These are phyloP conservation scores for Strongylocentrotus purpuratus DNA, from an alignment of 35 echinoderm and acorn worm species.

Conservation along the genomic window DNA sequence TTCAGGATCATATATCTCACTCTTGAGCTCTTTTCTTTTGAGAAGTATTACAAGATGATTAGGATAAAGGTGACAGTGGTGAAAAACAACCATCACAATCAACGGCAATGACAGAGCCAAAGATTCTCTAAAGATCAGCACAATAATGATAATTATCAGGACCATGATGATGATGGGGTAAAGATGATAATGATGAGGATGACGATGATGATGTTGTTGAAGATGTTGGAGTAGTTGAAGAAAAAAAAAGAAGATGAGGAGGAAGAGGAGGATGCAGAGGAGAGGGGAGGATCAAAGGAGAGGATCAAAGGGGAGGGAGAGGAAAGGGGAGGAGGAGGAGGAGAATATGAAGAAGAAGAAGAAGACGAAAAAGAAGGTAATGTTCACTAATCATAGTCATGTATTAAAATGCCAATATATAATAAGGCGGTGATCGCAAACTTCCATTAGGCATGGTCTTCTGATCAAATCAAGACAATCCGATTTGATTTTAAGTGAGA, in stretches of 20 bases:
- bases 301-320: not conserved
- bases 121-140: not conserved
- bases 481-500: not conserved
- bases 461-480: not conserved
- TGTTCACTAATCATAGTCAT: not conserved
- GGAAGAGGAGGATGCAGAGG: not conserved
- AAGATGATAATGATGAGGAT: constrained; percentile 6
- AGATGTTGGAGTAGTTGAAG: not conserved
- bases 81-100: too few relatives aligned
- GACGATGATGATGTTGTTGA: not conserved
- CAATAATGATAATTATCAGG: not conserved
- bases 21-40: too few relatives aligned
- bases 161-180: not conserved
- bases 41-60: not conserved
- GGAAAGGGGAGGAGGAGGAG: not conserved
- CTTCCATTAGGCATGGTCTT: not conserved
- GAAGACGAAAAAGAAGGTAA: not conserved
- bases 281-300: not conserved
- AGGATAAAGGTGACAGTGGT: not conserved
- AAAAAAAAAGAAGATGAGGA: not conserved
- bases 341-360: not conserved
- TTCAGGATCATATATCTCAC: too few relatives aligned
- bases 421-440: not conserved
- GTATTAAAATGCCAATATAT: not conserved
- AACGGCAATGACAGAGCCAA: too few relatives aligned